Evolutionary conservation across 2,888 invertebrate species (phyloP), one percentile per base, ranked within the genome.

Genomic region (Brenthis daphne): DNA sequence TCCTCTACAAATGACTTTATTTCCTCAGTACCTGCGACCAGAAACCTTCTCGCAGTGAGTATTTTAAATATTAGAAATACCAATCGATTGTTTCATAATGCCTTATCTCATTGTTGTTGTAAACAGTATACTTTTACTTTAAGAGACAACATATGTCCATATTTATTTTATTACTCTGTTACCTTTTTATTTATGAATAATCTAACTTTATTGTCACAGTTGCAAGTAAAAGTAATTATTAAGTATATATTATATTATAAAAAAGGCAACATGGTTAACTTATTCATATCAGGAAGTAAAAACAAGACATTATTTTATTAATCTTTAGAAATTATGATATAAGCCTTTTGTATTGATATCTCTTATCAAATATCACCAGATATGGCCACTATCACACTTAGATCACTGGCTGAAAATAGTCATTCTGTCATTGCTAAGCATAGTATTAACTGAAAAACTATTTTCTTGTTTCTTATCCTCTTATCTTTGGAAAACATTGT

Each of bases 1-100:
- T 94, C 94, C 43, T 87, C 93, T 74, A 89, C 92, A 84, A 90
- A 90, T 88, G 93, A 92, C 75, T 89, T 85, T 78, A 79, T 85
- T 74, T 85, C 87, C 13, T 80, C 90, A 29, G 80, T 84, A 69
- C 85, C 88, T 67, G 82, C 85, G 43, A 85, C 92, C 57, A 85
- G 91, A 78, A 79, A 90, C 64, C 80, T 87, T 67, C 83, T 90
- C 69, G 79, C 86, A 84, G 91, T 92, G 82, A 87, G 91, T 91
- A 6, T 16, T 33, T 53, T 16, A 53, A 16, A 8, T 53, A n/a
- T 53, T 53, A 16, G 16, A 53, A 14, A 16, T 53, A 16, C n/a
- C 4, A 53, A 16, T 37, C 57, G 63, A 55, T 73, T n/a, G 14
- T n/a, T 24, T 20, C 29, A 60, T n/a, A 29, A 48, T 58, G 29